Conservation (phyloP, 1,140 invertebrate species). For the Proctacanthus coquilletti region DNA sequence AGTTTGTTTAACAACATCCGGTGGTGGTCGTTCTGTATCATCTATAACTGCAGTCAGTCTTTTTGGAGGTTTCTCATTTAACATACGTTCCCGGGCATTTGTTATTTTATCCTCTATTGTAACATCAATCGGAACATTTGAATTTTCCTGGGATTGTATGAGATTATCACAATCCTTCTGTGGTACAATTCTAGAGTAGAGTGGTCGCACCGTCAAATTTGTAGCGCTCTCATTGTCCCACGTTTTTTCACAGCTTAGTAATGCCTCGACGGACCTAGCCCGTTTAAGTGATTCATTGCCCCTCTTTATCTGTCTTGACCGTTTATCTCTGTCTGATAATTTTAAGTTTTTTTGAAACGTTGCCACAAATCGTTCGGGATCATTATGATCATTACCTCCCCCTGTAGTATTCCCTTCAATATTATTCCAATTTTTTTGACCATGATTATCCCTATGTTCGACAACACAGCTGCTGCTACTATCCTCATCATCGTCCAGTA, state of each 20-base stretch:
- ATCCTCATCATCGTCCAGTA: constrained; percentile 57
- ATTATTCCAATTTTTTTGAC: no score
- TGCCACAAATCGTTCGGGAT: not conserved
- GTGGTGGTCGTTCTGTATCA: constrained; percentile 65
- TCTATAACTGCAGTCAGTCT: constrained; percentile 51
- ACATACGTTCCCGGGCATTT: constrained; percentile 23
- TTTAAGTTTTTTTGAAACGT: not conserved
- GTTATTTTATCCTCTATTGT: constrained; percentile 29
- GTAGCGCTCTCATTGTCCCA: not conserved
- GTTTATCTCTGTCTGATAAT: constrained; percentile 2
- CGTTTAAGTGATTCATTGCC: constrained; percentile 44
- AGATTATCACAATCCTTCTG: no score
- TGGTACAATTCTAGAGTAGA: no score
- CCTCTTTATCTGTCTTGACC: constrained; percentile 23
- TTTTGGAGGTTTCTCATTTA: constrained; percentile 35
- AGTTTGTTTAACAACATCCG: constrained; percentile 70
- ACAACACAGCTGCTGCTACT: no score
- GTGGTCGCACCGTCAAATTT: no score
- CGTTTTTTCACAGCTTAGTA: constrained; percentile 43
- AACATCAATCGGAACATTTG: constrained; percentile 11
- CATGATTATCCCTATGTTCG: no score
- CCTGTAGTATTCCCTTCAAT: no score
- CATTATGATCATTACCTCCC: no score
- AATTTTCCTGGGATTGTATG: no score
- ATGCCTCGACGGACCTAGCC: constrained; percentile 68